Base-by-base conservation (phyloP, 2,888 invertebrate genomes). In the Drosophila eohydei region DNA sequence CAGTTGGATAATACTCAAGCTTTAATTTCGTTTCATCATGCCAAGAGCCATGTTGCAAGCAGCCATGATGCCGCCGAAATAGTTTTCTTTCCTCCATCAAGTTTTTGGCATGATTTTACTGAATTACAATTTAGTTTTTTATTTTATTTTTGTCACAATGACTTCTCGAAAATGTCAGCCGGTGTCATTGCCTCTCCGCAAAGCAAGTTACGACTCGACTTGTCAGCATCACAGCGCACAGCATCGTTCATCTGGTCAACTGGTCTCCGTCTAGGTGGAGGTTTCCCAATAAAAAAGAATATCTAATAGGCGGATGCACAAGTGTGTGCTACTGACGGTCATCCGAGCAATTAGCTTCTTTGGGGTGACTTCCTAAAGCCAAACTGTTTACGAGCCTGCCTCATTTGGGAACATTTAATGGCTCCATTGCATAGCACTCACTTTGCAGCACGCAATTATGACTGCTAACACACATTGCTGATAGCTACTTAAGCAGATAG, bases 151-250 rank as follows among this genome's bases (percentile, higher is more conserved):
- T 72, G 74, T 64, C 83, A 81, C 86, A 85, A 85, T 85, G 84
- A 85, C 84, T 72, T 74, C 71, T 88, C 79, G 70, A 58, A 84
- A 88, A 88, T 84, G 84, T 84, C 84, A 85, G 71, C 88, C 78
- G 83, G 77, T 87, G 86, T 86, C 86, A 89, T 86, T 86, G 86
- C 79, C 84, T 80, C 78, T 68, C 40, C 67, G 74, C 73, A 72
- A 65, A 85, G 76, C 84, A 80, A 86, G 81, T 83, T 88, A 65
- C 84, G 86, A 89, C 89, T 79, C 87, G 78, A 86, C 81, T 80
- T 72, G 67, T 76, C 68, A 68, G 41, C 55, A 59, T 38, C 59
- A 38, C 34, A 43, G 12, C 44, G 48, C 63, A 44, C 12, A 43
- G 32, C 54, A 56, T 46, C 32, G 59, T 36, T 38, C 57, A 57